These are phyloP conservation scores for Thymelicus acteon DNA, from an alignment of 2,888 invertebrate species.

Conservation along the genomic window DNA sequence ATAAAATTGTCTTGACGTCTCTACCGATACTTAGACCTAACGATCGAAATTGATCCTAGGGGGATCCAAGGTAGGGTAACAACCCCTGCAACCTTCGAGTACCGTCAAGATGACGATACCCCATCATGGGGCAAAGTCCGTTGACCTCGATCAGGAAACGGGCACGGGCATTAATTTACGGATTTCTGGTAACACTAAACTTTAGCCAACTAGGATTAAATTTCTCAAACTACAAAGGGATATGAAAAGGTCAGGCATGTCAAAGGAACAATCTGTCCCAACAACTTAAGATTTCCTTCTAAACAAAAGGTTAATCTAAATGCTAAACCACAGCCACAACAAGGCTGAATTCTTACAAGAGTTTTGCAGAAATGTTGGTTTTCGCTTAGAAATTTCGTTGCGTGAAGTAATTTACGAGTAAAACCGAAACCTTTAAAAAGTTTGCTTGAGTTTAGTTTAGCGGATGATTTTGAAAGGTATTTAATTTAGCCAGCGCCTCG, in stretches of 20 bases:
- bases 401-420: not conserved
- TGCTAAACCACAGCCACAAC: not conserved
- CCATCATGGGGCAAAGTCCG: too few species aligned
- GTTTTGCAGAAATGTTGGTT: constrained; percentile 1
- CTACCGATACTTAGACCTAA: too few species aligned
- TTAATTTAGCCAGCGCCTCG: not conserved
- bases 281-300: not conserved
- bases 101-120: too few species aligned
- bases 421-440: not conserved
- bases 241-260: not conserved
- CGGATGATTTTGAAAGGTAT: not conserved
- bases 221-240: too few species aligned
- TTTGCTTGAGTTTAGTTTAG: not conserved
- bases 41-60: too few species aligned
- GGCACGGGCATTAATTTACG: too few species aligned
- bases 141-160: too few species aligned
- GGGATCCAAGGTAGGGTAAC: too few species aligned
- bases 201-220: too few species aligned
- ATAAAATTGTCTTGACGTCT: too few species aligned
- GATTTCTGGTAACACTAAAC: too few species aligned
- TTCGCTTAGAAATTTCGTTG: not conserved
- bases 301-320: constrained; percentile 9
- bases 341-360: not conserved
- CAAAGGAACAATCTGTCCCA: not conserved
- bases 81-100: too few species aligned